These are phyloP conservation scores for Myzus persicae DNA, from an alignment of 1,140 invertebrate genomes.

Conservation along the genomic window DNA sequence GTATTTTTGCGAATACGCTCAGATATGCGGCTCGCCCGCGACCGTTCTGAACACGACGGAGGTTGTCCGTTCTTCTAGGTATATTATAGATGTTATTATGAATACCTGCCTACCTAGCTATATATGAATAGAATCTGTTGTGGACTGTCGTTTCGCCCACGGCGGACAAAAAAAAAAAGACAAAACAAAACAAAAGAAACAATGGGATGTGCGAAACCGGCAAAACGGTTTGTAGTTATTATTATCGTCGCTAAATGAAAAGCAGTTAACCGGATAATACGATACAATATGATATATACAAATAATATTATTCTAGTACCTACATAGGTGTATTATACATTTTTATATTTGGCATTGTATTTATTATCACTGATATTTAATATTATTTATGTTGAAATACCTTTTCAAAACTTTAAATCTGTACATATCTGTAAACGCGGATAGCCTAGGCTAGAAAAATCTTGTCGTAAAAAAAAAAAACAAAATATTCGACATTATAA, in stretches of 20 bases:
- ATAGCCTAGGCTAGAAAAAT: too few species aligned
- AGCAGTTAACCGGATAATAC: not conserved
- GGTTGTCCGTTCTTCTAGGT: not conserved
- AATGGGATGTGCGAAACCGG: not conserved
- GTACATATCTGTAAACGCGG: too few species aligned
- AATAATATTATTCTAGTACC: too few species aligned
- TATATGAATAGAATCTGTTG: not conserved
- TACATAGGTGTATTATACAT: too few species aligned
- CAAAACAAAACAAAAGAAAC: not conserved
- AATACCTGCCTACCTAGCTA: not conserved
- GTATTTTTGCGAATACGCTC: conserved; percentile 23
- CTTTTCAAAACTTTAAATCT: too few species aligned
- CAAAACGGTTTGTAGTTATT: not conserved
- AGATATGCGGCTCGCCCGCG: not conserved
- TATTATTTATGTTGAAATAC: too few species aligned
- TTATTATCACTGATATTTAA: too few species aligned
- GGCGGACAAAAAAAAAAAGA: not conserved
- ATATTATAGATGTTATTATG: not conserved
- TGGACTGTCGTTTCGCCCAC: not conserved
- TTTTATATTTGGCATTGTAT: too few species aligned
- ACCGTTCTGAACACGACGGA: not conserved
- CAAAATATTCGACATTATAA: too few species aligned
- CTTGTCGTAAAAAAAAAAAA: too few species aligned
- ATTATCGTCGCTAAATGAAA: not conserved
- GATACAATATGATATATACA: not conserved